A percentile compares a stretch with the other conserved stretches of the same genome.
Conservation (phyloP, 2,797 vertebrate species). For the Pangasius krempfi region DNA sequence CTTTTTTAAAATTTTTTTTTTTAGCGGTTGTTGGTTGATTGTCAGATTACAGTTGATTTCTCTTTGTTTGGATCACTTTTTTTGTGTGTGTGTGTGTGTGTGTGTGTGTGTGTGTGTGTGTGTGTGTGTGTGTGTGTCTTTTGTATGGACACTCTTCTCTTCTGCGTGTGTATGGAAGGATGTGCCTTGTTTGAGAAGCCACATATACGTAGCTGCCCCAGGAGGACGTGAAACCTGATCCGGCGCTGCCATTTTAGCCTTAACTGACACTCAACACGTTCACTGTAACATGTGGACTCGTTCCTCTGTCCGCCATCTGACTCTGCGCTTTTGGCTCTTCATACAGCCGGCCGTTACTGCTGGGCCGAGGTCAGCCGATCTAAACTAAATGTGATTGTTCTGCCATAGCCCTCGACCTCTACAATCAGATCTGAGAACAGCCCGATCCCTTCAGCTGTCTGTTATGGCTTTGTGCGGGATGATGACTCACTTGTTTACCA, state of each 20-base stretch:
- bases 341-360: constrained; percentile 1
- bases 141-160: neutral
- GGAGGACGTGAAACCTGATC: constrained; percentile 72
- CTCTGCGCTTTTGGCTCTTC: neutral
- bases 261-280: constrained; percentile 38
- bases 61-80: neutral
- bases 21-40: neutral
- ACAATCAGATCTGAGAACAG: constrained; percentile 40
- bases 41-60: neutral
- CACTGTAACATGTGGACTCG: constrained; percentile 42
- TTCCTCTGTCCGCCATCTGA: constrained; percentile 35
- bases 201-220: constrained; percentile 61
- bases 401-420: neutral
- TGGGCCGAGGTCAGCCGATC: constrained; percentile 10
- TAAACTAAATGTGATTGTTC: neutral
- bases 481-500: constrained; percentile 49
- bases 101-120: too few species aligned
- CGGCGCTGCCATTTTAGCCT: constrained; percentile 68
- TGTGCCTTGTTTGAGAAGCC: constrained; percentile 48
- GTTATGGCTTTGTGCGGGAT: constrained; percentile 41
- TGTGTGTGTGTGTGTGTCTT: neutral
- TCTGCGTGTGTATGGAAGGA: neutral
- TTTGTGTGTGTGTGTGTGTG: too few species aligned
- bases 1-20: neutral
- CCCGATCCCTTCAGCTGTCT: constrained; percentile 30